Evolutionary conservation across 2,888 invertebrate species (phyloP), one percentile per base, ranked within the genome.

Genomic region (Sminthurinus aureus): DNA sequence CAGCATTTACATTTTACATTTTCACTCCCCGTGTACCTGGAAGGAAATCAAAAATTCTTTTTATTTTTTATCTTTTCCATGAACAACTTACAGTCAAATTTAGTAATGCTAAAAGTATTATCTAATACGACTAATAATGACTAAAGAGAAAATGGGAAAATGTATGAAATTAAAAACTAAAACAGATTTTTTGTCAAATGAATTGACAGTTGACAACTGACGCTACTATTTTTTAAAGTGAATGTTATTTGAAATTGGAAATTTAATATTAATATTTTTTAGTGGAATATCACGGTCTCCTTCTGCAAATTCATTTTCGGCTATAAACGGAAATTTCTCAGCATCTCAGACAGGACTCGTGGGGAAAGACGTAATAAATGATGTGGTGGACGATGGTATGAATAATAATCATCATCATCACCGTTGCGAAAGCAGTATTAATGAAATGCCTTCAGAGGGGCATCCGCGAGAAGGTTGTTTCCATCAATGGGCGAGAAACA

Each of bases 211-310:
- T n/a, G n/a, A n/a, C n/a, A n/a, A n/a, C n/a, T n/a, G n/a, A n/a
- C n/a, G n/a, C n/a, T n/a, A n/a, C n/a, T n/a, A n/a, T n/a, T n/a
- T n/a, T n/a, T n/a, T n/a, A n/a, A n/a, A n/a, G n/a, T n/a, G n/a
- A n/a, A n/a, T n/a, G n/a, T n/a, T n/a, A n/a, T n/a, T n/a, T n/a
- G n/a, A n/a, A n/a, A n/a, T n/a, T n/a, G 1, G 38, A 38, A 38
- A 38, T 6, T 38, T 4, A 38, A 38, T 4, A 38, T 6, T 38
- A 1, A 1, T 38, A 38, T 38, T 1, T 38, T 38, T 38, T 38
- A 38, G 38, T 38, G 83, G 80, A 12, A 83, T 88, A 24, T 88
- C 88, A 11, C 77, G 87, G n/a, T 87, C 87, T 66, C 85, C 86
- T 20, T 87, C 88, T 0, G 13, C 81, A 15, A 79, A 83, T 15